Evolutionary conservation across 2,888 invertebrate genomes (phyloP).

Genomic region (Pollenia amentaria): DNA sequence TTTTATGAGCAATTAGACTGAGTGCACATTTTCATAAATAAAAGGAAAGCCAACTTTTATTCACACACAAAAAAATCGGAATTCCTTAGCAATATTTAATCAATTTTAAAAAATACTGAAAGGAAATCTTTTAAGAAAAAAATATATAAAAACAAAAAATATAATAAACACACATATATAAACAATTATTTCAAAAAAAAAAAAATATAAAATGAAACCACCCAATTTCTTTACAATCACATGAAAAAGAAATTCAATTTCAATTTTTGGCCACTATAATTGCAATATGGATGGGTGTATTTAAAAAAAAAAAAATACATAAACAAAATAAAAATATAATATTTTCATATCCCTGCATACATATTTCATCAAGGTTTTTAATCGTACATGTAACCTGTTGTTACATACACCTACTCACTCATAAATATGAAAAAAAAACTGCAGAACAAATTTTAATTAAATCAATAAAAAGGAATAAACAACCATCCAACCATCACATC

Average conservation of each 20-base stretch:
- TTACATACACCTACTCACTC: neutral
- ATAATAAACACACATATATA: neutral
- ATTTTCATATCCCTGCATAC: slow-evolving; percentile 1
- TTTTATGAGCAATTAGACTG: no score
- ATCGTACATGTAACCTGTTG: slow-evolving; percentile 4
- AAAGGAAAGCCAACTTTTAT: no score
- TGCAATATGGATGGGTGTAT: slow-evolving; percentile 8
- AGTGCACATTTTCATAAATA: no score
- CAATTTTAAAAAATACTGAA: slow-evolving; percentile 46
- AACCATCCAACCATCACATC: neutral
- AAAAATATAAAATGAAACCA: slow-evolving; percentile 22
- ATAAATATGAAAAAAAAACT: neutral
- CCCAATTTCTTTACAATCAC: slow-evolving; percentile 1
- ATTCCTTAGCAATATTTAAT: no score
- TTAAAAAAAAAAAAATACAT: neutral
- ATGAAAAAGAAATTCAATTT: slow-evolving; percentile 17
- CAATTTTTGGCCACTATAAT: slow-evolving; percentile 10
- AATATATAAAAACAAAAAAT: neutral
- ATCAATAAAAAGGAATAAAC: slow-evolving; percentile 42
- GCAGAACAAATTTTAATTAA: slow-evolving; percentile 33
- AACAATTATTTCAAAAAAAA: neutral
- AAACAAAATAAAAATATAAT: neutral
- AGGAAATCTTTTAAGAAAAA: slow-evolving; percentile 29
- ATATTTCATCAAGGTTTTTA: slow-evolving; percentile 22
- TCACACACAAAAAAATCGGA: no score